Evolutionary conservation across 2,888 invertebrate species (phyloP).

Genomic region (Cataglyphis rosenhaueri): DNA sequence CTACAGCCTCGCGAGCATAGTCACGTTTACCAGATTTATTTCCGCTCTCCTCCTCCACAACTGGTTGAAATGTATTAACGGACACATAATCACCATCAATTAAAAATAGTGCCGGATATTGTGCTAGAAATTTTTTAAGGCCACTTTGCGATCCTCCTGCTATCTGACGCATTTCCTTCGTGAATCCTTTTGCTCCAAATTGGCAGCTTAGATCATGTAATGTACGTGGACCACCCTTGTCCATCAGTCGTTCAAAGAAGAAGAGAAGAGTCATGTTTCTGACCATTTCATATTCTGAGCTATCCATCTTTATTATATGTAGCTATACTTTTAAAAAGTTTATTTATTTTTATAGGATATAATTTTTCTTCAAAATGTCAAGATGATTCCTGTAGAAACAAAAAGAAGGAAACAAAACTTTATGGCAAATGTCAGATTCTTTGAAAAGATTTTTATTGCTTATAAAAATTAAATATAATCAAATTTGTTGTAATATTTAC

Average conservation of each 20-base stretch:
- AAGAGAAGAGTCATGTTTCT: constrained; percentile 98
- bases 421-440: neutral
- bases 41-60: constrained; percentile 87
- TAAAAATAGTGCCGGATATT: constrained; percentile 98
- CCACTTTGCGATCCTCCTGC: constrained; percentile 98
- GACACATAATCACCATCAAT: constrained; percentile 97
- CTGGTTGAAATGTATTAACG: constrained; percentile 92
- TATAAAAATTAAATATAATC: neutral
- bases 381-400: constrained; percentile 56
- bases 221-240: constrained; percentile 97
- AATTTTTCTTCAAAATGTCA: constrained; percentile 55
- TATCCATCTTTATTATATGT: constrained; percentile 90
- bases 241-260: constrained; percentile 99
- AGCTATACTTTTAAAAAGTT: constrained; percentile 33
- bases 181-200: constrained; percentile 99
- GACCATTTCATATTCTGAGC: constrained; percentile 97
- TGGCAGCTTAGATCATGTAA: constrained; percentile 99
- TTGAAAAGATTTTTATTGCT: neutral
- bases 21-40: constrained; percentile 90
- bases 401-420: neutral
- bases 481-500: constrained; percentile 49
- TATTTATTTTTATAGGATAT: constrained; percentile 49
- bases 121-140: constrained; percentile 97
- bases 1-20: constrained; percentile 98
- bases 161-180: constrained; percentile 99